phyloP scores from a whole-genome alignment of 2,888 invertebrate species.

The Eledone cirrhosa region DNA sequence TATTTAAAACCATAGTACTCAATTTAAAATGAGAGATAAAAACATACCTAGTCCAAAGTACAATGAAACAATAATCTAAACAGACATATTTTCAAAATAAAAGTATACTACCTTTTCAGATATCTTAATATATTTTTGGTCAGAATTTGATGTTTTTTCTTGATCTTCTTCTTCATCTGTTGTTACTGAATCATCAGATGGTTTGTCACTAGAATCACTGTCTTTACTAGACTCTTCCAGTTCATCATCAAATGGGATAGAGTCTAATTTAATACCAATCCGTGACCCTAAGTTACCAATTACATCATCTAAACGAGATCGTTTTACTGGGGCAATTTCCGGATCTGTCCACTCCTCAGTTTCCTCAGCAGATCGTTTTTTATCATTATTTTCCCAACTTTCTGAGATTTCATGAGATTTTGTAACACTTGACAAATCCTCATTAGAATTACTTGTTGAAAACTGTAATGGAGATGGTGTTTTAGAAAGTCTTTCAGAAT shows the following conservation, averaged over 20 bases:
- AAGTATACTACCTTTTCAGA: conserved; percentile 10
- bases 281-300: conserved; percentile 27
- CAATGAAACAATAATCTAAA: too few relatives aligned
- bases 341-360: not conserved
- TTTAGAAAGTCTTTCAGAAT: too few relatives aligned
- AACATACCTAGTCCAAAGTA: too few relatives aligned
- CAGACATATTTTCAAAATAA: too few relatives aligned
- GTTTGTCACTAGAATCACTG: conserved; percentile 28
- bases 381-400: not conserved
- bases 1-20: too few relatives aligned
- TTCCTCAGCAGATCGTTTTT: not conserved
- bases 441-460: not conserved
- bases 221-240: conserved; percentile 27
- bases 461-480: not conserved
- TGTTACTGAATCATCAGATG: not conserved
- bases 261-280: conserved; percentile 15
- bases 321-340: conserved; percentile 17
- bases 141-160: conserved; percentile 1
- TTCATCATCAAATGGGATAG: conserved; percentile 19
- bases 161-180: conserved; percentile 20
- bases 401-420: not conserved
- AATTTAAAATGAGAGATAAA: too few relatives aligned
- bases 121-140: not conserved
- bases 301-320: conserved; percentile 26
- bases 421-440: not conserved